Percentiles rank a stretch among this genome's conserved stretches.
Evolutionary conservation across 1,140 invertebrate genomes (phyloP).

Genomic region (Eriocheir sinensis): DNA sequence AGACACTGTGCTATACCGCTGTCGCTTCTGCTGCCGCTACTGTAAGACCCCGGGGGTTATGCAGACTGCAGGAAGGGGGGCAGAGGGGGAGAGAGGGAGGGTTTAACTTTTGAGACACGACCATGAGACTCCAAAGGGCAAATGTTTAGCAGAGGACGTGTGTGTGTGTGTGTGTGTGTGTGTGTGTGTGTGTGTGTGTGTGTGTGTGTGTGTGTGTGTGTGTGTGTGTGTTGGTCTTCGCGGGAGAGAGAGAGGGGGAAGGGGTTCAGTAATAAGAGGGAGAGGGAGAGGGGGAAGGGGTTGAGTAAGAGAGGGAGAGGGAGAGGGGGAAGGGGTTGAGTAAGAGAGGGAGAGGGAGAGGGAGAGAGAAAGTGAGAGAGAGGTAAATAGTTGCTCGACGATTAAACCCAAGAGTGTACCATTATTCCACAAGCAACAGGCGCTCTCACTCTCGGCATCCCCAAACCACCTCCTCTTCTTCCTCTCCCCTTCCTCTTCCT

Average conservation of each 20-base stretch:
- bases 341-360: background rate
- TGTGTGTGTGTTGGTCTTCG: no score
- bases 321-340: no score
- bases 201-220: no score
- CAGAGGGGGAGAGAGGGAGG: background rate
- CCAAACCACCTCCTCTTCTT: background rate
- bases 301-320: background rate
- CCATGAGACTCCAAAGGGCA: no score
- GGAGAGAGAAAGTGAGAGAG: no score
- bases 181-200: no score
- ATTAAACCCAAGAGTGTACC: background rate
- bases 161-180: no score
- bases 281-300: background rate
- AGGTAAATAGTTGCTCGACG: no score
- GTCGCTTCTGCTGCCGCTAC: no score
- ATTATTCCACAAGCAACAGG: background rate
- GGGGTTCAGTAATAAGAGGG: background rate
- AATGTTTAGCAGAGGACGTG: no score
- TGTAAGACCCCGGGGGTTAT: no score
- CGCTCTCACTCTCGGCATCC: background rate
- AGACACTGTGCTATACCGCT: background rate
- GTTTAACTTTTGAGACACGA: background rate
- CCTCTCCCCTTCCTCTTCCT: constrained; percentile 22
- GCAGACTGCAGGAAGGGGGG: no score
- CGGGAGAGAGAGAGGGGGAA: background rate